Conservation (phyloP, 1,140 invertebrate genomes). For the Diorhabda carinulata region DNA sequence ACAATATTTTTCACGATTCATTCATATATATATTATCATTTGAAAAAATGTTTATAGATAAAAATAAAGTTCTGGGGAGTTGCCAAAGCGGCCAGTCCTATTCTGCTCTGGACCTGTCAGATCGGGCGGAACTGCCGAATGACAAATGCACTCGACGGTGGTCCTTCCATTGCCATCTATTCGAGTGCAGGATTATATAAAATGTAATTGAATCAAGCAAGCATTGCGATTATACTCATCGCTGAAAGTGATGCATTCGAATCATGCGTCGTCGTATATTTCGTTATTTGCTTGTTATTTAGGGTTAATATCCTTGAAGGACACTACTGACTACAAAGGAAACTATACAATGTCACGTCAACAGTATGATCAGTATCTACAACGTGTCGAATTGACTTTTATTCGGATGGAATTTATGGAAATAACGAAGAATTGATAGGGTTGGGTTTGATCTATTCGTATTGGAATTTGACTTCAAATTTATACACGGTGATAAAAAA, state of each 20-base stretch:
- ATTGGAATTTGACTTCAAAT: too few species aligned
- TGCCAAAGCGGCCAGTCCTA: background rate
- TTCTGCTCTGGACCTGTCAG: slow-evolving; percentile 41
- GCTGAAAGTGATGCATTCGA: slow-evolving; percentile 23
- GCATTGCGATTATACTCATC: slow-evolving; percentile 39
- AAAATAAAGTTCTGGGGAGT: background rate
- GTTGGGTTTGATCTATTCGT: background rate
- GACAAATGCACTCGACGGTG: slow-evolving; percentile 47
- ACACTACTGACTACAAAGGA: slow-evolving; percentile 7
- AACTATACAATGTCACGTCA: background rate
- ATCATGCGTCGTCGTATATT: slow-evolving; percentile 18
- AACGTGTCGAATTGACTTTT: slow-evolving; percentile 13
- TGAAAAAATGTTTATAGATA: too few species aligned
- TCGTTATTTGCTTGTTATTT: slow-evolving; percentile 18
- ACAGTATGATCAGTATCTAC: slow-evolving; percentile 2
- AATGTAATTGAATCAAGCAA: slow-evolving; percentile 48
- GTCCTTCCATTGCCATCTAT: slow-evolving; percentile 29
- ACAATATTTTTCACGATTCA: too few species aligned
- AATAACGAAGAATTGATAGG: background rate
- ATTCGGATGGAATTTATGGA: background rate
- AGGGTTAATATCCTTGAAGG: slow-evolving; percentile 21
- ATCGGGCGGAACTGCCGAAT: slow-evolving; percentile 47
- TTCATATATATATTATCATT: too few species aligned
- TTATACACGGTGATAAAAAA: too few species aligned
- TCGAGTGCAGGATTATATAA: slow-evolving; percentile 48